Evolutionary conservation across 2,888 invertebrate species (phyloP).

Genomic region (Mylabris sibirica): DNA sequence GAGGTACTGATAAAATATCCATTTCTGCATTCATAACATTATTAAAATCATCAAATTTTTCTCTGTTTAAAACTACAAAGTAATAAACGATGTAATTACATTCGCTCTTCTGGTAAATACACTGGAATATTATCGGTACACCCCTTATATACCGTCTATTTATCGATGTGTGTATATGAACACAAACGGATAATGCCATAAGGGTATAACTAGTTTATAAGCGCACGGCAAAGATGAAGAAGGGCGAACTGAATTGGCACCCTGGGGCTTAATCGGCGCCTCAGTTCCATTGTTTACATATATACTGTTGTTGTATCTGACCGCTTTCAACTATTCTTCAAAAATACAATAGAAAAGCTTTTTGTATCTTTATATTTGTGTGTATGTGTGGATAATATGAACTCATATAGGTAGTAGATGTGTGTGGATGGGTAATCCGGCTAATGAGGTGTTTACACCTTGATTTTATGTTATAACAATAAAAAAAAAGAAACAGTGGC

Average conservation of each 20-base stretch:
- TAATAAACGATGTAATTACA: conserved; percentile 20
- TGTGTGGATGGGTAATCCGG: conserved; percentile 46
- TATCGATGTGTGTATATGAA: conserved; percentile 22
- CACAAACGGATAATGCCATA: conserved; percentile 47
- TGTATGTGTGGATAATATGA: conserved; percentile 38
- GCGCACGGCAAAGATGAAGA: conserved; percentile 39
- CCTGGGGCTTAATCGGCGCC: conserved; percentile 57
- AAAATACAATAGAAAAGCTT: conserved; percentile 51
- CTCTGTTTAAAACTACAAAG: background rate
- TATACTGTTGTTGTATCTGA: conserved; percentile 44
- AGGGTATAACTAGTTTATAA: conserved; percentile 56
- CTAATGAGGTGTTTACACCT: conserved; percentile 54
- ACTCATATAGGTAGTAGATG: conserved; percentile 39
- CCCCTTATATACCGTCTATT: conserved; percentile 15
- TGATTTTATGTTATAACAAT: conserved; percentile 24
- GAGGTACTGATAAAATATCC: too few relatives aligned
- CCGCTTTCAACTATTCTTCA: conserved; percentile 53
- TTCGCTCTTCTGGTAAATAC: conserved; percentile 23
- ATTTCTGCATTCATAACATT: too few relatives aligned
- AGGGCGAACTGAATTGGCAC: conserved; percentile 49
- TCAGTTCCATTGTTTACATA: conserved; percentile 58
- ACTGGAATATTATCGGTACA: conserved; percentile 16
- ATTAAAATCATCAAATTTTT: background rate
- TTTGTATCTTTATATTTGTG: conserved; percentile 53
- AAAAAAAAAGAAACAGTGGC: conserved; percentile 36